These are phyloP conservation scores for Lepidiolamprologus cunningtoni DNA, from an alignment of 2,113 vertebrate species.

Conservation along the genomic window DNA sequence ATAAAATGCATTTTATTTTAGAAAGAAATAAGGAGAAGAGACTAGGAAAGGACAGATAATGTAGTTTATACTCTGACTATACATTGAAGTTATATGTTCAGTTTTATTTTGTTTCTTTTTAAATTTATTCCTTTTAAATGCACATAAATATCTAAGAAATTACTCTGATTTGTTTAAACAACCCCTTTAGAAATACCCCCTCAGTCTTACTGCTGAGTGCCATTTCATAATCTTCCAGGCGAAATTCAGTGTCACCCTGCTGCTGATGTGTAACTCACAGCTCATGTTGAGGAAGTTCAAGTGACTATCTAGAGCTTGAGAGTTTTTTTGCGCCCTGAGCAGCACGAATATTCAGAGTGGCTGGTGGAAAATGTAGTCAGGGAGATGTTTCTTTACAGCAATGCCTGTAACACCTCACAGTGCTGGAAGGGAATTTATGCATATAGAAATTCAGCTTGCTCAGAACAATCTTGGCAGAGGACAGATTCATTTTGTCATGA, in stretches of 20 bases:
- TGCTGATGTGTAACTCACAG: not conserved
- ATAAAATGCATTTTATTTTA: not conserved
- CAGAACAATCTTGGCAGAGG: conserved; percentile 50
- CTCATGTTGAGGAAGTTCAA: not conserved
- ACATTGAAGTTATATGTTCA: not conserved
- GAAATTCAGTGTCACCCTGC: not conserved
- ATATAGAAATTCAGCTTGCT: conserved; percentile 27
- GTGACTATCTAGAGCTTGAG: not conserved
- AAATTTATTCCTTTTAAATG: rapidly evolving
- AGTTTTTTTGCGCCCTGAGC: not conserved
- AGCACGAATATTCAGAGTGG: not conserved
- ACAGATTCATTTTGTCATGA: conserved; percentile 63
- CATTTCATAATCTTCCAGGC: not conserved
- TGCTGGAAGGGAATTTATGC: conserved; percentile 25
- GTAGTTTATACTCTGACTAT: not conserved
- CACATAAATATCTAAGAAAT: not conserved
- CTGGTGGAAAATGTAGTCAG: not conserved
- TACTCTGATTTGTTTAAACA: not conserved
- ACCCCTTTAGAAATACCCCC: not conserved
- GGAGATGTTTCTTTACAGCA: not conserved
- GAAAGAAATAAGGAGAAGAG: not conserved
- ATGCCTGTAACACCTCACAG: not conserved
- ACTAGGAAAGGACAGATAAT: not conserved
- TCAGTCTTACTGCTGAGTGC: not conserved
- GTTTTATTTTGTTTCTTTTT: not conserved